A percentile compares a stretch with the other conserved stretches of the same genome.
These are phyloP conservation scores for Seladonia tumulorum DNA, from an alignment of 2,888 invertebrate genomes.

Conservation along the genomic window DNA sequence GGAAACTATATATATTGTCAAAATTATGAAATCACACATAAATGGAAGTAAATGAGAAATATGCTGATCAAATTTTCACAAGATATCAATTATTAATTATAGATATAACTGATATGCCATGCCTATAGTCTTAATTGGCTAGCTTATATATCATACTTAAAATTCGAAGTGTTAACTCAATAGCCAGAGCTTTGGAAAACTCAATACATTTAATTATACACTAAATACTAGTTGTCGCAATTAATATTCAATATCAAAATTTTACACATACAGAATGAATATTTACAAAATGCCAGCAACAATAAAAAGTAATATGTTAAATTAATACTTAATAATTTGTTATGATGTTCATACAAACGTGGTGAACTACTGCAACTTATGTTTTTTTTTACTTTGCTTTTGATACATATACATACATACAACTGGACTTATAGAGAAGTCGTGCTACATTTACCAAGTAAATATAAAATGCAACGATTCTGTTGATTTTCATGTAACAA, in stretches of 20 bases:
- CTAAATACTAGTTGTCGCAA: conserved; percentile 61
- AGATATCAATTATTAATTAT: conserved; percentile 51
- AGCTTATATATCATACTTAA: conserved; percentile 57
- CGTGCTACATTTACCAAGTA: conserved; percentile 63
- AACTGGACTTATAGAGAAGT: conserved; percentile 64
- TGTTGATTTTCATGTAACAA: conserved; percentile 2
- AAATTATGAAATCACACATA: conserved; percentile 51
- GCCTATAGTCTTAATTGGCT: conserved; percentile 56
- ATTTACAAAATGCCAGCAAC: conserved; percentile 73
- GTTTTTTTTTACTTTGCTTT: conserved; percentile 41
- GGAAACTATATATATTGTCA: conserved; percentile 19
- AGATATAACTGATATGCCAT: conserved; percentile 60
- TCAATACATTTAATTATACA: conserved; percentile 59
- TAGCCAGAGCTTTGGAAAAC: conserved; percentile 62
- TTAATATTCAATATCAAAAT: conserved; percentile 61
- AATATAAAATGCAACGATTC: conserved; percentile 46
- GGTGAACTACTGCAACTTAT: conserved; percentile 41
- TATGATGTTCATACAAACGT: conserved; percentile 45
- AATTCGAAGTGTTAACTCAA: conserved; percentile 51
- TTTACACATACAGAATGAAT: conserved; percentile 67
- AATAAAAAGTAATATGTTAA: conserved; percentile 64
- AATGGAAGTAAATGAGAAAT: conserved; percentile 59
- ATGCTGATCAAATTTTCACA: conserved; percentile 56
- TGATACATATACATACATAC: conserved; percentile 56
- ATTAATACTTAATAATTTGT: conserved; percentile 56